These are phyloP conservation scores for Lacanobia wlatinum DNA, from an alignment of 2,888 invertebrate genomes.

Conservation along the genomic window DNA sequence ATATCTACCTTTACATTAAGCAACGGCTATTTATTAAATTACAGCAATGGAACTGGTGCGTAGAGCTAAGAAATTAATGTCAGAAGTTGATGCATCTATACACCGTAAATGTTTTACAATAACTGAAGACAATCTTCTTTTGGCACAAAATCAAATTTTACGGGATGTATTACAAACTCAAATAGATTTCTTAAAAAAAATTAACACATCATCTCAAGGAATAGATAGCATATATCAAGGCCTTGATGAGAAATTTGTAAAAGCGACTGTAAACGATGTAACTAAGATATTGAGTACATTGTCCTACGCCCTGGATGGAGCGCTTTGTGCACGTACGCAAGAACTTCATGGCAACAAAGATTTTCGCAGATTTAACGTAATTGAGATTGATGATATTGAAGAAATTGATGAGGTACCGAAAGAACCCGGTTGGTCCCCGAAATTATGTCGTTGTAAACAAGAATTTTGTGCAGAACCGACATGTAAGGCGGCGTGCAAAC, in stretches of 20 bases:
- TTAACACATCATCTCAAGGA: neutral
- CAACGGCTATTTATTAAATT: slow-evolving; percentile 54
- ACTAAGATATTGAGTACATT: slow-evolving; percentile 73
- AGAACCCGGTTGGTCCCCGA: slow-evolving; percentile 62
- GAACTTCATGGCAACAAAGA: neutral
- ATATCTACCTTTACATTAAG: neutral
- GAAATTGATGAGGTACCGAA: slow-evolving; percentile 47
- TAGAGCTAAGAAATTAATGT: slow-evolving; percentile 69
- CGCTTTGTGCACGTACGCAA: slow-evolving; percentile 69
- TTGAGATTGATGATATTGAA: slow-evolving; percentile 15
- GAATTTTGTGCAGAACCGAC: slow-evolving; percentile 68
- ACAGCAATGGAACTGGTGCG: slow-evolving; percentile 73
- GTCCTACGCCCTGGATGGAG: slow-evolving; percentile 70
- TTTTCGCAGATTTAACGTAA: slow-evolving; percentile 46
- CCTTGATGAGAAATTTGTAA: slow-evolving; percentile 53
- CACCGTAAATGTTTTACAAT: slow-evolving; percentile 70
- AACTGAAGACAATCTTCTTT: slow-evolving; percentile 61
- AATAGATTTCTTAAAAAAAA: slow-evolving; percentile 71
- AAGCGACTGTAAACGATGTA: slow-evolving; percentile 70
- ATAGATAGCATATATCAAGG: slow-evolving; percentile 21
- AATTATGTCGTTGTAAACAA: slow-evolving; percentile 74
- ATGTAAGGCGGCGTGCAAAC: slow-evolving; percentile 75
- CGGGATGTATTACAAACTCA: slow-evolving; percentile 72
- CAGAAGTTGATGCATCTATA: slow-evolving; percentile 69
- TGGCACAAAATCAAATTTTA: slow-evolving; percentile 70